Percentiles rank a stretch among this genome's conserved stretches.
Conservation (phyloP, 2,113 vertebrate genomes). For the Cynocephalus volans region DNA sequence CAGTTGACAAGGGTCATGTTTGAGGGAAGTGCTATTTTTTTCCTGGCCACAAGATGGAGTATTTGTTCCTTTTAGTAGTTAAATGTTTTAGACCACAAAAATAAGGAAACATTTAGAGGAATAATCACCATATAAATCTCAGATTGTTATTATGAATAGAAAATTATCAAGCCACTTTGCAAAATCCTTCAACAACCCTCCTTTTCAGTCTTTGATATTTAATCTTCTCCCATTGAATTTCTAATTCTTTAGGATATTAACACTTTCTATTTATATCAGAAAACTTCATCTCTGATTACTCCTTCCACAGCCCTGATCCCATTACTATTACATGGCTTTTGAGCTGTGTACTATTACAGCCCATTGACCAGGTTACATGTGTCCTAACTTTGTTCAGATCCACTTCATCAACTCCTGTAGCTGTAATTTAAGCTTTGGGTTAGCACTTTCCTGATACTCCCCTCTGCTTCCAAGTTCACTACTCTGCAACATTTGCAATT, state of each 20-base stretch:
- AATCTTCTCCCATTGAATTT: background rate
- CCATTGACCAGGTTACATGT: background rate
- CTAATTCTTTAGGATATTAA: background rate
- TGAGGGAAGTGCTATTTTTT: slow-evolving; percentile 4
- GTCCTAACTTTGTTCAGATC: background rate
- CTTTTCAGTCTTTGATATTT: background rate
- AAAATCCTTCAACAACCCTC: background rate
- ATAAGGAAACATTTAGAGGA: slow-evolving; percentile 57
- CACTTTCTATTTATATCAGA: background rate
- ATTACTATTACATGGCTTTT: background rate
- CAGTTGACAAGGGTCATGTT: background rate
- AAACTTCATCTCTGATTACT: background rate
- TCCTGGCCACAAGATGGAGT: slow-evolving; percentile 81
- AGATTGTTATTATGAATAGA: background rate
- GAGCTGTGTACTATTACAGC: background rate
- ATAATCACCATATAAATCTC: background rate
- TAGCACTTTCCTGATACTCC: background rate
- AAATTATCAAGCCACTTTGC: background rate
- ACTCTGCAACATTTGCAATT: background rate
- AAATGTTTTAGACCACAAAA: background rate
- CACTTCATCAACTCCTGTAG: background rate
- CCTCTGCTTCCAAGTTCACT: background rate
- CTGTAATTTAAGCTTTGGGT: background rate
- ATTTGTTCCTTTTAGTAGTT: slow-evolving; percentile 61
- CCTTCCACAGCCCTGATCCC: background rate